Conservation (phyloP, 2,888 invertebrate species). For the Lasioglossum malachurum region DNA sequence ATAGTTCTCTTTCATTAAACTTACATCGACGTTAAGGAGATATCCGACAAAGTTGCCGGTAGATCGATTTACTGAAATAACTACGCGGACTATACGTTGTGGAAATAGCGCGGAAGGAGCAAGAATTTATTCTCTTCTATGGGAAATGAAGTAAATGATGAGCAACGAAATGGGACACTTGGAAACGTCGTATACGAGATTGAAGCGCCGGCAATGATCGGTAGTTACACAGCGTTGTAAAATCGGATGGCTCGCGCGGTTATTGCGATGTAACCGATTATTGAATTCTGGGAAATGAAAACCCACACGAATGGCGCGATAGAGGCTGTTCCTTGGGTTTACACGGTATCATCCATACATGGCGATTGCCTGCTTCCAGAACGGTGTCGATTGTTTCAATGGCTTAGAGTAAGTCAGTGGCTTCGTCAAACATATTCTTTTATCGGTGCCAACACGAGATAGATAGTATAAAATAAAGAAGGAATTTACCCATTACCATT, state of each 20-base stretch:
- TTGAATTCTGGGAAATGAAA: slow-evolving; percentile 75
- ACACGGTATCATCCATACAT: slow-evolving; percentile 43
- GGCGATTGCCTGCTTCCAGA: slow-evolving; percentile 49
- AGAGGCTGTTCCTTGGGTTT: slow-evolving; percentile 48
- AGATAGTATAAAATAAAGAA: too few species aligned
- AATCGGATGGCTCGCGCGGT: slow-evolving; percentile 63
- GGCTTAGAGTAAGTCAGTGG: not conserved
- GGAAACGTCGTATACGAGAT: slow-evolving; percentile 31
- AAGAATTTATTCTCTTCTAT: not conserved
- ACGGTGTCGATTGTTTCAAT: slow-evolving; percentile 49
- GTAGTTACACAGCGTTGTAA: slow-evolving; percentile 50
- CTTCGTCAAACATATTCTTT: slow-evolving; percentile 23
- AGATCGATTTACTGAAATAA: not conserved
- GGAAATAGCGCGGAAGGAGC: not conserved
- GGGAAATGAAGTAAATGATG: slow-evolving; percentile 14
- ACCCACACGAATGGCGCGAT: slow-evolving; percentile 62
- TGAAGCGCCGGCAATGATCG: slow-evolving; percentile 31
- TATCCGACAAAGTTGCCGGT: not conserved
- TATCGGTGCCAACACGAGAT: not conserved
- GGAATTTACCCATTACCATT: too few species aligned
- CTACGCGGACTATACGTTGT: not conserved
- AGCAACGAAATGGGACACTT: slow-evolving; percentile 22
- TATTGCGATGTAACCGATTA: slow-evolving; percentile 75
- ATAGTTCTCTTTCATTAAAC: not conserved
- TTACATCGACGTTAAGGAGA: not conserved